phyloP scores from a whole-genome alignment of 2,797 vertebrate species.

The Rhinichthys osculus region DNA sequence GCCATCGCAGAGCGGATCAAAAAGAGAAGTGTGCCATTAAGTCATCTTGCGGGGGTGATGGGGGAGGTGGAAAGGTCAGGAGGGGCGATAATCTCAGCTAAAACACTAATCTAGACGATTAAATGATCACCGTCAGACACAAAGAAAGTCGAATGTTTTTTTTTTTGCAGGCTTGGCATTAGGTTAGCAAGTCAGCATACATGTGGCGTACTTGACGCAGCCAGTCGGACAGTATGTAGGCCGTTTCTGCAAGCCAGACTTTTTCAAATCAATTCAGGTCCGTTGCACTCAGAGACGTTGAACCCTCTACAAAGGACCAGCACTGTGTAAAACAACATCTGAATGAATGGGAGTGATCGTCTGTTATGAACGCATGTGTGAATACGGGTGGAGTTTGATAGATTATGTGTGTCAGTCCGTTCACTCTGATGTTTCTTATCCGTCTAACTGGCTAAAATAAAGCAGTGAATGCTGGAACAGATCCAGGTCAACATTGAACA shows the following conservation, averaged over 20 bases:
- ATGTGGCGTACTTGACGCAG: neutral
- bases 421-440: slow-evolving; percentile 53
- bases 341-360: neutral
- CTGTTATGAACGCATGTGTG: neutral
- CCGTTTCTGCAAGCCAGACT: neutral
- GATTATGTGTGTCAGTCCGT: neutral
- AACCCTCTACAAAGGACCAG: slow-evolving; percentile 1
- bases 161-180: neutral
- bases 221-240: neutral
- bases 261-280: slow-evolving; percentile 38
- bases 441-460: slow-evolving; percentile 59
- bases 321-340: slow-evolving; percentile 2
- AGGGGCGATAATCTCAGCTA: slow-evolving; percentile 23
- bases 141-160: neutral
- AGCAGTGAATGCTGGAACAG: slow-evolving; percentile 1
- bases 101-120: neutral
- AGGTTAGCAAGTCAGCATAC: neutral
- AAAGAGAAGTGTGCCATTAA: slow-evolving; percentile 13
- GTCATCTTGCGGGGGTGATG: neutral
- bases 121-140: slow-evolving; percentile 1
- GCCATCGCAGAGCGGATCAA: neutral
- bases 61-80: slow-evolving; percentile 12
- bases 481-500: slow-evolving; percentile 20
- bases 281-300: neutral
- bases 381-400: neutral